phyloP scores from a whole-genome alignment of 2,113 vertebrate genomes.

The Elanoides forficatus region DNA sequence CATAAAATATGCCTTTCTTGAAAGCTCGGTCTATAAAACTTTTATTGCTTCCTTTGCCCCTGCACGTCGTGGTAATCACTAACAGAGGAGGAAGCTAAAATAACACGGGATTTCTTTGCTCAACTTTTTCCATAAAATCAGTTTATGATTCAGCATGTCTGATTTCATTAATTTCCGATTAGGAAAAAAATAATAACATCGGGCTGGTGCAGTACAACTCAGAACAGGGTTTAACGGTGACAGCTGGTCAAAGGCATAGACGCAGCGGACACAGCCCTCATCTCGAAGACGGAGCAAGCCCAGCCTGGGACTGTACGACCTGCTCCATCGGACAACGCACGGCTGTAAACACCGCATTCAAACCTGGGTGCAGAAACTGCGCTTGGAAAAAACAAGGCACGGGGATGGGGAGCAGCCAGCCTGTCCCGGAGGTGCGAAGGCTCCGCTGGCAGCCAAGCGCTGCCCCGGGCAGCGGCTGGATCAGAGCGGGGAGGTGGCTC shows the following conservation, averaged over 20 bases:
- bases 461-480: not conserved
- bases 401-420: not conserved
- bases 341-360: not conserved
- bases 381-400: not conserved
- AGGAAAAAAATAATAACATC: not conserved
- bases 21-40: slow-evolving; percentile 34
- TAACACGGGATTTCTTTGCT: not conserved
- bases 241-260: rapidly evolving
- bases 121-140: not conserved
- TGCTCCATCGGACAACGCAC: rapidly evolving
- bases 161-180: not conserved
- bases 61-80: not conserved
- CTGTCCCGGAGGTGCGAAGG: not conserved
- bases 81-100: not conserved
- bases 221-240: rapidly evolving
- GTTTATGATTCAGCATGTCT: not conserved
- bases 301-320: not conserved
- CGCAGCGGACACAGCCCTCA: not conserved
- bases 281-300: not conserved
- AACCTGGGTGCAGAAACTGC: not conserved
- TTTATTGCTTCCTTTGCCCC: slow-evolving; percentile 58
- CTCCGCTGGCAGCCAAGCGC: not conserved
- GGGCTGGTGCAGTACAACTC: not conserved
- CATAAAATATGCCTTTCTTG: not conserved
- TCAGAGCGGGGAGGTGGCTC: not conserved